Percentiles rank a stretch among this genome's conserved stretches.
Conservation (phyloP, 2,113 vertebrate species). For the Dicerorhinus sumatrensis region DNA sequence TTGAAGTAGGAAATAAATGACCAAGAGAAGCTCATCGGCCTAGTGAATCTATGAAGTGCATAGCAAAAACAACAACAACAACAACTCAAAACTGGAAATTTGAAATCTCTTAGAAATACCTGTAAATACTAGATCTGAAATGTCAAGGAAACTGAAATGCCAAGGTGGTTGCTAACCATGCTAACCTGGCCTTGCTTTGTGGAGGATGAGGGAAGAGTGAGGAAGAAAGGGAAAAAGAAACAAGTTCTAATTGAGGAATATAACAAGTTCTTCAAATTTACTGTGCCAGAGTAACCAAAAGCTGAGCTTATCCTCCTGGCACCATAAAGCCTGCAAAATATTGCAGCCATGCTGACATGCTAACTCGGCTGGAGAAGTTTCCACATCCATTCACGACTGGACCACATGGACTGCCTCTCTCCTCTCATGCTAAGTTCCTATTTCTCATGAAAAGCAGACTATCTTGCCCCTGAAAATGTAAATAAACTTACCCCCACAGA, state of each 20-base stretch:
- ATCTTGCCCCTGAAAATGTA: slow-evolving; percentile 70
- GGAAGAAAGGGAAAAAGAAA: not conserved
- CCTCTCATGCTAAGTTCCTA: not conserved
- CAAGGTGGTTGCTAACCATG: fast-evolving
- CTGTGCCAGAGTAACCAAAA: not conserved
- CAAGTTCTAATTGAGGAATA: not conserved
- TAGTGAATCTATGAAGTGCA: not conserved
- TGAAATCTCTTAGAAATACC: not conserved
- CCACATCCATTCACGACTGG: not conserved
- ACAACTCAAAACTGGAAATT: not conserved
- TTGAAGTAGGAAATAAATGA: not conserved
- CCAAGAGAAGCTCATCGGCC: not conserved
- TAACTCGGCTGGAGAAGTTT: not conserved
- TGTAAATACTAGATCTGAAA: not conserved
- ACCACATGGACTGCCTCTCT: not conserved
- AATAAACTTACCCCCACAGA: slow-evolving; percentile 43
- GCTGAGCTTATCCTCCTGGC: not conserved
- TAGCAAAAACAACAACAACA: not conserved
- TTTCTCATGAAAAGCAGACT: slow-evolving; percentile 44
- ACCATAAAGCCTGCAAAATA: not conserved
- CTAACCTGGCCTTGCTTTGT: not conserved
- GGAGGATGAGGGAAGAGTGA: not conserved
- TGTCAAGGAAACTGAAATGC: not conserved
- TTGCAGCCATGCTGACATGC: no score
- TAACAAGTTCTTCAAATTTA: not conserved